Percentiles rank a stretch among this genome's conserved stretches.
These are phyloP conservation scores for Esox masquinongy DNA, from an alignment of 2,797 vertebrate species.

Conservation along the genomic window DNA sequence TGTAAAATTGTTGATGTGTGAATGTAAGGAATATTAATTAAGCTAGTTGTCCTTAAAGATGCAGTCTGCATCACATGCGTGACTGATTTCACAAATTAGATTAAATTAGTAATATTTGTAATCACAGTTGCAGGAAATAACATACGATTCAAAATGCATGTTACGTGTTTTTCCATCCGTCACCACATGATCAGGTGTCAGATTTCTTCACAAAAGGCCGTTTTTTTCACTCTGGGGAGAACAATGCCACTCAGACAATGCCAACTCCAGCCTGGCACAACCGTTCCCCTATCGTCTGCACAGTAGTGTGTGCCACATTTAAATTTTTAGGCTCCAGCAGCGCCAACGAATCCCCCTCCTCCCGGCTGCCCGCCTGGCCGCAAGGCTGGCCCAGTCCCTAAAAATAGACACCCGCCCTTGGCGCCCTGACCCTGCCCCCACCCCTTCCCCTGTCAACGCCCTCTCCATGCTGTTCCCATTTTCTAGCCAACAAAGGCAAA, in stretches of 20 bases:
- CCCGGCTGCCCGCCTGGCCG: neutral
- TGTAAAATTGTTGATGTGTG: neutral
- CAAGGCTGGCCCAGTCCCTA: conserved; percentile 1
- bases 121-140: too few relatives aligned
- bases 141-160: too few relatives aligned
- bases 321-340: neutral
- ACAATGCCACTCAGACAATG: conserved; percentile 13
- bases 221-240: neutral
- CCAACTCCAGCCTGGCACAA: conserved; percentile 10
- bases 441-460: conserved; percentile 21
- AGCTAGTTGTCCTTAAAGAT: neutral
- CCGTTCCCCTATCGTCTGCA: conserved; percentile 1
- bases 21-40: neutral
- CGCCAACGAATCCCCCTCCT: neutral
- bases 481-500: conserved; percentile 45
- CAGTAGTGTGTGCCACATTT: conserved; percentile 1
- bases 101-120: too few relatives aligned
- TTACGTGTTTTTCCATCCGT: neutral
- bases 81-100: neutral
- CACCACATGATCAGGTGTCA: neutral
- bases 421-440: conserved; percentile 29
- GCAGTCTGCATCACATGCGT: neutral
- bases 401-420: conserved; percentile 24
- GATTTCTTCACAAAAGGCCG: neutral
- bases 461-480: conserved; percentile 42